Conservation (phyloP, 1,140 invertebrate species). For the Cotesia typhae region DNA sequence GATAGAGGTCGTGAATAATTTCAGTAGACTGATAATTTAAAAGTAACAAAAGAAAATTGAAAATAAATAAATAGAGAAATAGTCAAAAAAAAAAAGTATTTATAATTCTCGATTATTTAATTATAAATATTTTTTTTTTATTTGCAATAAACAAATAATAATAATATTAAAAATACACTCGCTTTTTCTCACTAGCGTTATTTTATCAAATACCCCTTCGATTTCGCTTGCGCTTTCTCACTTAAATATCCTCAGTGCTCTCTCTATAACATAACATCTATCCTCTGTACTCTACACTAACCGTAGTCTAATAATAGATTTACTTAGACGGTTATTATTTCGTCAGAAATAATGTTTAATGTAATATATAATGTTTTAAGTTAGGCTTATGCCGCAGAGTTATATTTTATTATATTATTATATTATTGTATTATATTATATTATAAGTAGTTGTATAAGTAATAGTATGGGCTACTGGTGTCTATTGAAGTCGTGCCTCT, state of each 20-base stretch:
- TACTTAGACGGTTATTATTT: too few species aligned
- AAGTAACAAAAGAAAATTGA: neutral
- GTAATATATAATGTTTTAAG: too few species aligned
- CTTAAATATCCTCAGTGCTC: slow-evolving; percentile 22
- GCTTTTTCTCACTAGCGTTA: slow-evolving; percentile 34
- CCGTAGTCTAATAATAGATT: too few species aligned
- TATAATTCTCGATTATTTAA: neutral
- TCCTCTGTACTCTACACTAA: neutral
- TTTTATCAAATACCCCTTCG: slow-evolving; percentile 6
- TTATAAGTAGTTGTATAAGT: slow-evolving; percentile 15
- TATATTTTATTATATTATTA: too few species aligned
- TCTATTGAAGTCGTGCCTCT: slow-evolving; percentile 70
- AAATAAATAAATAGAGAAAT: neutral
- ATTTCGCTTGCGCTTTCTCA: slow-evolving; percentile 2
- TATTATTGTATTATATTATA: too few species aligned
- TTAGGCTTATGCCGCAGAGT: too few species aligned
- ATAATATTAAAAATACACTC: neutral
- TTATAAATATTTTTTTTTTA: neutral
- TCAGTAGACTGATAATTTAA: slow-evolving; percentile 2
- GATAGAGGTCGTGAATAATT: slow-evolving; percentile 27
- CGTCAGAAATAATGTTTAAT: too few species aligned
- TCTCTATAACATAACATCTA: slow-evolving; percentile 21
- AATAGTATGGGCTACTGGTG: neutral
- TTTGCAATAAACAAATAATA: neutral
- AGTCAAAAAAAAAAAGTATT: neutral